Base-by-base conservation (phyloP, 1,140 invertebrate species). In the Aphaenogaster floridana region DNA sequence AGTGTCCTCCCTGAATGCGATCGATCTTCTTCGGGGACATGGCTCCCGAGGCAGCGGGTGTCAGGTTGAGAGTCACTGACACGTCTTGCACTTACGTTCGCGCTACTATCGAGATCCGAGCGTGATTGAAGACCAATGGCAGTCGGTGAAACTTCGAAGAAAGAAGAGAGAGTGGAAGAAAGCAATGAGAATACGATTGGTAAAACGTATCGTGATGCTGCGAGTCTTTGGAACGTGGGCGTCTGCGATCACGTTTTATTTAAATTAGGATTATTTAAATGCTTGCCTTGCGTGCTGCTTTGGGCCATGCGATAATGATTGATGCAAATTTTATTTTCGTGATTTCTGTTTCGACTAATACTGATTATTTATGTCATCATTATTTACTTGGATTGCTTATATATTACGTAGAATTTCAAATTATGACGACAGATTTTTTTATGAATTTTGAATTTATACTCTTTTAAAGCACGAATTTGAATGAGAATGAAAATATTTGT, bases 121-220 rank as follows among this genome's bases (percentile, higher is more conserved):
- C 86, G 78, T 91, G 91, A 92, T 92, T 79, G 91, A 91, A 92
- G 91, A 92, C 80, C 91, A 78, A 88, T 90, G 90, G 66, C 69
- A 64, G n/a, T 81, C 45, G 54, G 34, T 21, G 11, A 74, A 45
- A 42, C 42, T 48, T 28, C 42, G 72, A 34, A 42, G 52, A 50
- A 57, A 45, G 28, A 45, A 79, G 90, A 91, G 90, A 84, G 81
- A 48, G 57, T n/a, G 9, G 50, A 72, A 76, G 57, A 68, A 66
- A 61, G 59, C 74, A 64, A 69, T 36, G 39, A 59, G 79, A 89
- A 86, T 89, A 80, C 74, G 91, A 91, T 89, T 90, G 86, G 83
- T 92, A 93, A 93, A 93, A 93, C 92, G 90, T 93, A 93, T 92
- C 92, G 88, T 92, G 91, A 93, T 93, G 91, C 90, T 87, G 89